Evolutionary conservation across 2,797 vertebrate genomes (phyloP).

Genomic region (Craterocephalus amniculus): DNA sequence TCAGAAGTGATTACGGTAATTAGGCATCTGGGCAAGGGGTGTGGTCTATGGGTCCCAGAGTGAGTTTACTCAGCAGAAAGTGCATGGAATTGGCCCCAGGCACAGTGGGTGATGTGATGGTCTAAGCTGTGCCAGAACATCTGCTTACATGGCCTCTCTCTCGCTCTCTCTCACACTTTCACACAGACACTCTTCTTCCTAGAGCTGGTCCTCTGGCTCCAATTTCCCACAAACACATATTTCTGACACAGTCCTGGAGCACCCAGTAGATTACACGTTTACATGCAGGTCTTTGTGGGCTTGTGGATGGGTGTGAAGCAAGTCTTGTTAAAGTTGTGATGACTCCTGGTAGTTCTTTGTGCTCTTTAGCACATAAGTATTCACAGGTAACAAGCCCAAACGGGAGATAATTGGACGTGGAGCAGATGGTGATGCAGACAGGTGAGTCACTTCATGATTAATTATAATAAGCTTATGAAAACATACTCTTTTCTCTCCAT

Average conservation of each 20-base stretch:
- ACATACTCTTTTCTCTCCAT: constrained; percentile 34
- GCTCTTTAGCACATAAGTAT: constrained; percentile 59
- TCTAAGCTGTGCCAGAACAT: constrained; percentile 59
- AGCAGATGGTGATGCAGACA: constrained; percentile 70
- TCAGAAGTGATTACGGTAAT: constrained; percentile 69
- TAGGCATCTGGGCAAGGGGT: constrained; percentile 67
- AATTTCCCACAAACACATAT: constrained; percentile 53
- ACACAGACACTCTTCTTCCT: constrained; percentile 23
- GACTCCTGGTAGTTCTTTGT: constrained; percentile 64
- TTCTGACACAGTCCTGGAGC: constrained; percentile 47
- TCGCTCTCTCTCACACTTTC: constrained; percentile 7
- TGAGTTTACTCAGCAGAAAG: constrained; percentile 74
- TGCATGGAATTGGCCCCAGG: constrained; percentile 39
- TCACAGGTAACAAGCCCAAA: constrained; percentile 57
- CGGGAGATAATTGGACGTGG: constrained; percentile 70
- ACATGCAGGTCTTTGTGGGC: constrained; percentile 34
- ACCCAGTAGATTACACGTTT: constrained; percentile 38
- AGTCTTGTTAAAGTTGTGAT: constrained; percentile 66
- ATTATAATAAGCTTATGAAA: constrained; percentile 63
- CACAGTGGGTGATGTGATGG: constrained; percentile 52
- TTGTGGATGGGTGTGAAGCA: constrained; percentile 55
- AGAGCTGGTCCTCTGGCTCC: constrained; percentile 52
- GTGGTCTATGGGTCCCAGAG: constrained; percentile 54
- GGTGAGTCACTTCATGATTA: constrained; percentile 60
- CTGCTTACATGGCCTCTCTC: constrained; percentile 52